Evolutionary conservation across 1,140 invertebrate genomes (phyloP).

Genomic region (Procambarus virginalis): DNA sequence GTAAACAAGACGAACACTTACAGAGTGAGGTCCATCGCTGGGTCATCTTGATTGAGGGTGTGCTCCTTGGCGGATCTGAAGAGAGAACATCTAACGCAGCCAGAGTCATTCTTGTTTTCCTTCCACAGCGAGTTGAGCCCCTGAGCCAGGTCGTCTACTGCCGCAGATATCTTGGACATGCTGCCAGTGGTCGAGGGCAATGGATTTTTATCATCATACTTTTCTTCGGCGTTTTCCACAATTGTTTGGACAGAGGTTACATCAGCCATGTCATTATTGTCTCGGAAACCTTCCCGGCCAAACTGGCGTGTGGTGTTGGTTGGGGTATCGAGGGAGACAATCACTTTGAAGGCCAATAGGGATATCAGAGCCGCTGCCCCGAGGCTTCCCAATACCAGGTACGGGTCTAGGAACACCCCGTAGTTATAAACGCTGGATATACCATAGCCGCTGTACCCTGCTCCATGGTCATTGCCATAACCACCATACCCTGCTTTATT

Average conservation of each 20-base stretch:
- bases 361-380: constrained; percentile 27
- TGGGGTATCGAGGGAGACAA: not conserved
- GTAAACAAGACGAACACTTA: not conserved
- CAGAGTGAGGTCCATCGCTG: not conserved
- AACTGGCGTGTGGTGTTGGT: not conserved
- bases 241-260: not conserved
- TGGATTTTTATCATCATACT: not conserved
- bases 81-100: constrained; percentile 21
- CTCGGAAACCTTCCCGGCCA: not conserved
- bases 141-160: constrained; percentile 17
- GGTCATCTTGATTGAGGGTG: not conserved
- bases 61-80: not conserved
- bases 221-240: not conserved
- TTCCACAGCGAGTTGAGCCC: constrained; percentile 27
- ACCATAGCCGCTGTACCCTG: not conserved
- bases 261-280: not conserved
- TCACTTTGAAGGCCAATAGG: not conserved
- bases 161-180: too few relatives aligned
- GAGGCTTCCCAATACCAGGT: constrained; percentile 26
- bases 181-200: not conserved
- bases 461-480: not conserved
- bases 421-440: not conserved
- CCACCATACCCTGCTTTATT: not conserved
- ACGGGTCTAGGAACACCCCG: constrained; percentile 23
- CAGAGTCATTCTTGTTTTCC: not conserved